Base-by-base conservation (phyloP, 2,888 invertebrate genomes). In the Schizotus pectinicornis region DNA sequence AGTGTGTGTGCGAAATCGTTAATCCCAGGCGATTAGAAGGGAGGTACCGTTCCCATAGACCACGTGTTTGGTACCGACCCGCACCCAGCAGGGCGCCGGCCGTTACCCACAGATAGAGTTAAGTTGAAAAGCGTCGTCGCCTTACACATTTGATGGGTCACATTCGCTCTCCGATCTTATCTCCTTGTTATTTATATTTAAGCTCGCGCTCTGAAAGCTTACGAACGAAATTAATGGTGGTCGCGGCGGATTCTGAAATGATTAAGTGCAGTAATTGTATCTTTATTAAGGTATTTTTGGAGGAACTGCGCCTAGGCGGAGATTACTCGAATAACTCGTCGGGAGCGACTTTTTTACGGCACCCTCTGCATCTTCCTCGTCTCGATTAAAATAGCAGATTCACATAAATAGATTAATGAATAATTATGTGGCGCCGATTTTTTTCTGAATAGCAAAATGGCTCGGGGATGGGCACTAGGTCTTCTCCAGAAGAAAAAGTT, bases 211-310 rank as follows among this genome's bases (percentile, higher is more conserved):
- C 72, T 69, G 73, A 75, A 75, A 77, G 74, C 76, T 74, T 68
- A 71, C 70, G 70, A 67, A 69, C 67, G 70, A 74, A 74, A 77
- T 77, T 77, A 78, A 77, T 77, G 78, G 71, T 68, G 63, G 69
- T 71, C 71, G 68, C 71, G 72, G 70, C 65, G 67, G 72, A 74
- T 74, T 73, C 66, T 72, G 74, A 75, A 75, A 76, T 77, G 77
- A 77, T 75, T 74, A 73, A 76, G 70, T 71, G 70, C 62, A 65
- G 74, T 75, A 75, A 75, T 75, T 74, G 74, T 74, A 75, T 74
- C 75, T 75, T 74, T 75, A 75, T 75, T 74, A 74, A 74, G 72
- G 74, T 65, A 67, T 68, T 71, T 71, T 67, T 71, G 43, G 36
- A 41, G 33, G 30, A 34, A 55, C 33, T 35, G 32, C 22, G 8